A percentile compares a stretch with the other conserved stretches of the same genome.
Conservation (phyloP, 1,140 invertebrate species). For the Pogonomyrmex barbatus region DNA sequence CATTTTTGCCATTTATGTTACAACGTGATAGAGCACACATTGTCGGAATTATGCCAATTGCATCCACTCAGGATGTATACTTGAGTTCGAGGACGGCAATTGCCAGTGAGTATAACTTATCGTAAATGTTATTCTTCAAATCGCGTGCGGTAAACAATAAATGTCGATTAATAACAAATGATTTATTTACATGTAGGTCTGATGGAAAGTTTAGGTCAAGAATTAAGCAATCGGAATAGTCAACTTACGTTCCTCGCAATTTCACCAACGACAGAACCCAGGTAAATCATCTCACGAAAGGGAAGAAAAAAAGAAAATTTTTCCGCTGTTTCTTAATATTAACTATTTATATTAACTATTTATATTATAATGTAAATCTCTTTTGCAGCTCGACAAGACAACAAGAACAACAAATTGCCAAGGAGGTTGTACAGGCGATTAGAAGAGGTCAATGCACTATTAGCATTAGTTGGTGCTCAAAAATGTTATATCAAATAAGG, state of each 20-base stretch:
- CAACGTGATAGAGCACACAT: constrained; percentile 76
- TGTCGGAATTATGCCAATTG: constrained; percentile 81
- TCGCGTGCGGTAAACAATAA: constrained; percentile 21
- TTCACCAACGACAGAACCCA: constrained; percentile 75
- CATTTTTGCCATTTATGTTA: constrained; percentile 82
- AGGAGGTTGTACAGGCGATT: constrained; percentile 79
- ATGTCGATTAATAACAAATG: background rate
- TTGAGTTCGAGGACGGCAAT: constrained; percentile 81
- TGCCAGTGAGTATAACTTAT: constrained; percentile 71
- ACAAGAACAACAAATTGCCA: constrained; percentile 78
- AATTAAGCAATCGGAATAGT: constrained; percentile 73
- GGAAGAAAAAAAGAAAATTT: background rate
- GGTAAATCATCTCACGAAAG: constrained; percentile 65
- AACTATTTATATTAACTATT: constrained; percentile 3
- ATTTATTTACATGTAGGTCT: constrained; percentile 74
- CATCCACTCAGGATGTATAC: constrained; percentile 78
- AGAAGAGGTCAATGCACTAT: constrained; percentile 77
- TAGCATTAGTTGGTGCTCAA: constrained; percentile 75
- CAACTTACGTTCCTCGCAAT: constrained; percentile 81
- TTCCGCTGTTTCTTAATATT: background rate
- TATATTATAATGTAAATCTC: constrained; percentile 22
- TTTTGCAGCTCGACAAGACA: constrained; percentile 67
- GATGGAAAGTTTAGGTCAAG: constrained; percentile 80
- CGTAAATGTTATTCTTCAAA: constrained; percentile 8
- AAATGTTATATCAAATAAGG: constrained; percentile 78